Base-by-base conservation (phyloP, 2,888 invertebrate genomes). In the Aphodius sticticus region DNA sequence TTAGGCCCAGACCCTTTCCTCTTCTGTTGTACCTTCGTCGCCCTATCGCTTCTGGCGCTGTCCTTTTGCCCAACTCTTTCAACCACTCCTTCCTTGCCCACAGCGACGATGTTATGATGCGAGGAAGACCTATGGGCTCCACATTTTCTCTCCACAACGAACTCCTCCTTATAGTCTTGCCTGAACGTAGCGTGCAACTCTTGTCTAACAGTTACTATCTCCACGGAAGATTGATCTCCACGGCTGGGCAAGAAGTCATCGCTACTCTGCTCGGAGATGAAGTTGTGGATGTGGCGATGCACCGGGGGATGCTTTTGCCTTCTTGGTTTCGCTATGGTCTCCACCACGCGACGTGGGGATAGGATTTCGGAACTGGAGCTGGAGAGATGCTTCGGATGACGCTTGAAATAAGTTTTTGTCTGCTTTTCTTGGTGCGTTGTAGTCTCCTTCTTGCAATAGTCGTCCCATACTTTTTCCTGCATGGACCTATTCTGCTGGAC, bases 391-490 rank as follows among this genome's bases (percentile, higher is more conserved):
- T 80, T 74, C 4, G 82, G 81, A 78, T 83, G 81, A 69, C 76
- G 53, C 16, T 77, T 74, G 74, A 83, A 80, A 15, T 75, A 79
- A 16, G 69, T 79, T 26, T 69, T 77, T 16, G 16, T 14, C 14
- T 77, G 69, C n/a, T 38, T 15, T 9, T 71, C 76, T 69, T 15
- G 26, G 70, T 38, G 69, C 6, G n/a, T 12, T 16, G 53, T 81
- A 16, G 71, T 71, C 69, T 77, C 74, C 6, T 78, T 78, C n/a
- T 76, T 74, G 14, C 79, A 77, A 38, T 81, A 82, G 7, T 79
- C 78, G 15, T 81, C 77, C 82, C 82, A 82, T 53, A 82, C 81
- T 76, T 76, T 79, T 16, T 81, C 79, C 26, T 81, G 81, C 69
- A 79, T 75, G 6, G 76, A 72, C 35, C 80, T 80, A 38, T 81